Evolutionary conservation across 2,113 vertebrate genomes (phyloP).

Genomic region (Cyanoramphus novaezelandiae): DNA sequence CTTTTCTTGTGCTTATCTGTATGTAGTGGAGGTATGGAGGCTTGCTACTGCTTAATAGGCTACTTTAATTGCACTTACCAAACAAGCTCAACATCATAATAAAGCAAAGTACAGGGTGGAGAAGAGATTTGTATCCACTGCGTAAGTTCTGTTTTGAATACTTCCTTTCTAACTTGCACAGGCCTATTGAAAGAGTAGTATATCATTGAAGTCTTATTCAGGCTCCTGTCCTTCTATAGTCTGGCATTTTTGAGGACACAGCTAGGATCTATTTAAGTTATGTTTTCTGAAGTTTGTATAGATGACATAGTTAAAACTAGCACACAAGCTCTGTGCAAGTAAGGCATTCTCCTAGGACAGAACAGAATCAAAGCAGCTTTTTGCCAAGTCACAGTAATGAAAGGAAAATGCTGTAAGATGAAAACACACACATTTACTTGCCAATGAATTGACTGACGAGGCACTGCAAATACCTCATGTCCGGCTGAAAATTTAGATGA

Average conservation of each 20-base stretch:
- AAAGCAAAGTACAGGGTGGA: accelerated
- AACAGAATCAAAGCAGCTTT: background rate
- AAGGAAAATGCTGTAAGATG: background rate
- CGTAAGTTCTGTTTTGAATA: background rate
- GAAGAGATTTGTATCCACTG: background rate
- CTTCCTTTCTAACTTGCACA: background rate
- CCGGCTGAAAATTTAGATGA: background rate
- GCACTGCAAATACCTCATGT: background rate
- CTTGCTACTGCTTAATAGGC: background rate
- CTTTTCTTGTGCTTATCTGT: background rate
- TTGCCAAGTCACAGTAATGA: background rate
- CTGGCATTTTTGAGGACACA: background rate
- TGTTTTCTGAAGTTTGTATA: background rate
- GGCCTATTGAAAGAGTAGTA: background rate
- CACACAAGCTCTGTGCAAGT: background rate
- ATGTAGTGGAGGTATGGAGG: background rate
- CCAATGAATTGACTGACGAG: background rate
- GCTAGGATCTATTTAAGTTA: background rate
- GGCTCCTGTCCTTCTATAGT: background rate
- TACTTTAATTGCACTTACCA: background rate
- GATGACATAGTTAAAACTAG: background rate
- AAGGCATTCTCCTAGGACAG: background rate
- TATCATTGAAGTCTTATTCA: background rate
- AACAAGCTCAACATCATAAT: background rate
- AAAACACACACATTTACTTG: background rate